Percentiles rank a stretch among this genome's conserved stretches.
Evolutionary conservation across 2,888 invertebrate species (phyloP).

Genomic region (Cloeon dipterum): DNA sequence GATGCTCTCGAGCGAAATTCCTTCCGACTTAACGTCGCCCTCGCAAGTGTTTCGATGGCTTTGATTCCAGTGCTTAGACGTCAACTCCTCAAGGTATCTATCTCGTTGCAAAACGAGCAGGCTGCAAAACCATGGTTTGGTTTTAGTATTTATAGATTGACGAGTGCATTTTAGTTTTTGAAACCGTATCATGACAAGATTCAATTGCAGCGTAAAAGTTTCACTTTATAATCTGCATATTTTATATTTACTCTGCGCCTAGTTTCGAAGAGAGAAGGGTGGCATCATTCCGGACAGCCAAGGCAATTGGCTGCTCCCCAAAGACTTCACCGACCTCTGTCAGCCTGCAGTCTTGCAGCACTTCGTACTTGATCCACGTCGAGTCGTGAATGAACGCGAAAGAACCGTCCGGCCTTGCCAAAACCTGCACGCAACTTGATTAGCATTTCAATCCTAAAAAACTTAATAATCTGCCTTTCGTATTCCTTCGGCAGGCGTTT

Average conservation of each 20-base stretch:
- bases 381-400: constrained; percentile 82
- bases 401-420: constrained; percentile 53
- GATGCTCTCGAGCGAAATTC: constrained; percentile 69
- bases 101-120: constrained; percentile 68
- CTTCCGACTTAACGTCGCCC: no score
- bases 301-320: constrained; percentile 71
- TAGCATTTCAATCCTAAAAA: no score
- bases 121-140: constrained; percentile 12
- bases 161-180: no score
- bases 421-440: constrained; percentile 20
- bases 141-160: no score
- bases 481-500: no score
- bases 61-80: constrained; percentile 68
- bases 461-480: no score
- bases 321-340: constrained; percentile 76
- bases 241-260: no score
- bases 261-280: no score
- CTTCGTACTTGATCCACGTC: constrained; percentile 60
- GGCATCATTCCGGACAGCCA: no score
- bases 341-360: constrained; percentile 59
- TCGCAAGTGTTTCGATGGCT: constrained; percentile 42
- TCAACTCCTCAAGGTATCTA: constrained; percentile 54
- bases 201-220: no score
- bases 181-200: no score
- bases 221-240: no score